These are phyloP conservation scores for Boloria euphrosyne DNA, from an alignment of 2,888 invertebrate species.

Conservation along the genomic window DNA sequence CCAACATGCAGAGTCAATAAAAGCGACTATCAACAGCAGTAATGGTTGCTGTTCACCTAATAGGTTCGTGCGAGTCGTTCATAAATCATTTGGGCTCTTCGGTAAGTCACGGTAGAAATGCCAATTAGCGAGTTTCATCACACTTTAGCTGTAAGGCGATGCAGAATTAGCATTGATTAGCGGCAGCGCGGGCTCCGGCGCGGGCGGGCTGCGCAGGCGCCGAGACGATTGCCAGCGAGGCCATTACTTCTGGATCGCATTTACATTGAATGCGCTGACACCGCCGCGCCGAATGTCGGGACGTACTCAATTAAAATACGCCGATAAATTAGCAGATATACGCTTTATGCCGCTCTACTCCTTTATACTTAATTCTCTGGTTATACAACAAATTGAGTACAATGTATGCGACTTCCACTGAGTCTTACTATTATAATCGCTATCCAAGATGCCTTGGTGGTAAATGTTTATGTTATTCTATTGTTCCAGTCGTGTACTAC, in stretches of 20 bases:
- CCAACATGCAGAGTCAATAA: background rate
- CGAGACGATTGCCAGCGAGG: slow-evolving; percentile 60
- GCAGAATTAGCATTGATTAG: slow-evolving; percentile 40
- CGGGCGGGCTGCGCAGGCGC: slow-evolving; percentile 23
- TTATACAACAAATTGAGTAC: slow-evolving; percentile 15
- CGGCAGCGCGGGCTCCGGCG: slow-evolving; percentile 16
- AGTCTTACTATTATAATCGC: background rate
- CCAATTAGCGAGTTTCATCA: slow-evolving; percentile 35
- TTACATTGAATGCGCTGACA: slow-evolving; percentile 75
- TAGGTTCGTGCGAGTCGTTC: slow-evolving; percentile 31
- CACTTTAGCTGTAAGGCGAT: slow-evolving; percentile 20
- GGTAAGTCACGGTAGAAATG: slow-evolving; percentile 17
- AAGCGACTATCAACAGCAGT: background rate
- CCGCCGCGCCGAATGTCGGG: slow-evolving; percentile 50
- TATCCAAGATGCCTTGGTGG: too few species aligned
- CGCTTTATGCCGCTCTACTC: slow-evolving; percentile 5
- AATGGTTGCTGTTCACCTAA: slow-evolving; percentile 3
- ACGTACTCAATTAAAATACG: slow-evolving; percentile 74
- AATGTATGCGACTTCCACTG: background rate
- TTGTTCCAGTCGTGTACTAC: too few species aligned
- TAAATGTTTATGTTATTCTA: too few species aligned
- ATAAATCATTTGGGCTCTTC: slow-evolving; percentile 30
- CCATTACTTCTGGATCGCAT: slow-evolving; percentile 70
- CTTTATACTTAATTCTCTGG: background rate
- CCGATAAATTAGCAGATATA: slow-evolving; percentile 69